A percentile compares a stretch with the other conserved stretches of the same genome.
Conservation (phyloP, 2,888 invertebrate genomes). For the Andrena hattorfiana region DNA sequence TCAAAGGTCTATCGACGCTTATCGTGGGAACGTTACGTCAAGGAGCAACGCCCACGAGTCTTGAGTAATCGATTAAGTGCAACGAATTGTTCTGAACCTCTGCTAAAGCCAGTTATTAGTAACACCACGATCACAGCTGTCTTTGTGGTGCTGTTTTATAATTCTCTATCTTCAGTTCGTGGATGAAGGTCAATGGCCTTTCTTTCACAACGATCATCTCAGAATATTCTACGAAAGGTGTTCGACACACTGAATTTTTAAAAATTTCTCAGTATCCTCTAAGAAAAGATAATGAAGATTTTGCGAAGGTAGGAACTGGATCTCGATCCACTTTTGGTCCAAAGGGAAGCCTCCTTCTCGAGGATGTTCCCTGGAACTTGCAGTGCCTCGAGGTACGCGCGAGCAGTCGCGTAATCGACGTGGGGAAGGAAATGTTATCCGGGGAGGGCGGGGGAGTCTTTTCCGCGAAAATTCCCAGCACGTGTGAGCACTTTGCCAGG, state of each 20-base stretch:
- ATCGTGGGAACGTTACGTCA: background rate
- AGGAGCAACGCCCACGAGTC: background rate
- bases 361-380: slow-evolving; percentile 4
- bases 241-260: no score
- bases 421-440: background rate
- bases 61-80: no score
- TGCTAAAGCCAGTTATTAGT: no score
- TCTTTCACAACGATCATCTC: no score
- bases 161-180: no score
- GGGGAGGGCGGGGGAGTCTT: background rate
- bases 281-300: no score
- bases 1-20: slow-evolving; percentile 9
- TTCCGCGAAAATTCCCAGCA: slow-evolving; percentile 44
- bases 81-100: no score
- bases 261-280: no score
- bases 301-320: slow-evolving; percentile 11
- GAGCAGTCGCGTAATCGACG: background rate
- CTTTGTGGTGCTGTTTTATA: no score
- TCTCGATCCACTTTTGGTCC: slow-evolving; percentile 23
- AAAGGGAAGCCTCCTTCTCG: slow-evolving; percentile 13
- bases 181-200: no score
- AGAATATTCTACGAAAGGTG: no score
- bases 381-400: background rate
- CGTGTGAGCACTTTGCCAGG: slow-evolving; percentile 55
- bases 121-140: no score